Conservation (phyloP, 2,888 invertebrate species). For the Quadriops clusia region DNA sequence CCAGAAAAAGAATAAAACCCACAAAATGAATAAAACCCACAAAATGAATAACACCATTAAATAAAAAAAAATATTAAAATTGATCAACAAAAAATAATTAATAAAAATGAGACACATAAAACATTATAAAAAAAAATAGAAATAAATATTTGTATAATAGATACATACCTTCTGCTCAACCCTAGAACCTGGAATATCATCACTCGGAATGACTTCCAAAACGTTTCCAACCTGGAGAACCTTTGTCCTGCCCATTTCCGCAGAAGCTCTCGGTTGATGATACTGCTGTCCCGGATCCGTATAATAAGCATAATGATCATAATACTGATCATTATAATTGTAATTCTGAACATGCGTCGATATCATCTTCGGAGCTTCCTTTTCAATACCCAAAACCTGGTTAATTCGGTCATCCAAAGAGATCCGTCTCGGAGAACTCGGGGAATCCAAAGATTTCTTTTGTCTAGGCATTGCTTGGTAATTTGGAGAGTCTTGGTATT, state of each 20-base stretch:
- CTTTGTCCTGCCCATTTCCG: conserved; percentile 13
- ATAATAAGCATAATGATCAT: conserved; percentile 11
- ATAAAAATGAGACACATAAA: too few species aligned
- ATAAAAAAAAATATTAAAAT: too few species aligned
- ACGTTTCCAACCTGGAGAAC: conserved; percentile 45
- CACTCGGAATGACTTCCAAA: conserved; percentile 46
- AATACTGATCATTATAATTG: conserved; percentile 12
- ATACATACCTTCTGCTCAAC: conserved; percentile 7
- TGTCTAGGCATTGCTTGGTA: conserved; percentile 6
- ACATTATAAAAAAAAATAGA: too few species aligned
- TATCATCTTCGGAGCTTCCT: conserved; percentile 24
- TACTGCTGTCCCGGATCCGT: conserved; percentile 5
- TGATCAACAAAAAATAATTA: too few species aligned
- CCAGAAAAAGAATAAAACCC: too few species aligned
- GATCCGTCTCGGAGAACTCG: conserved; percentile 42
- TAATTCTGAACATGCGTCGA: conserved; percentile 15
- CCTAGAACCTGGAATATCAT: conserved; percentile 23
- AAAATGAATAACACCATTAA: too few species aligned
- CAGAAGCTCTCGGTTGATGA: neutral
- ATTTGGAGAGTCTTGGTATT: conserved; percentile 19
- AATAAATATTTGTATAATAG: too few species aligned
- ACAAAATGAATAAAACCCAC: too few species aligned
- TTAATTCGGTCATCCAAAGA: conserved; percentile 50
- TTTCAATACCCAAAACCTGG: conserved; percentile 44
- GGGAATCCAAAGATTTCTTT: conserved; percentile 7